Base-by-base conservation (phyloP, 2,797 vertebrate species). In the Momotus momota region DNA sequence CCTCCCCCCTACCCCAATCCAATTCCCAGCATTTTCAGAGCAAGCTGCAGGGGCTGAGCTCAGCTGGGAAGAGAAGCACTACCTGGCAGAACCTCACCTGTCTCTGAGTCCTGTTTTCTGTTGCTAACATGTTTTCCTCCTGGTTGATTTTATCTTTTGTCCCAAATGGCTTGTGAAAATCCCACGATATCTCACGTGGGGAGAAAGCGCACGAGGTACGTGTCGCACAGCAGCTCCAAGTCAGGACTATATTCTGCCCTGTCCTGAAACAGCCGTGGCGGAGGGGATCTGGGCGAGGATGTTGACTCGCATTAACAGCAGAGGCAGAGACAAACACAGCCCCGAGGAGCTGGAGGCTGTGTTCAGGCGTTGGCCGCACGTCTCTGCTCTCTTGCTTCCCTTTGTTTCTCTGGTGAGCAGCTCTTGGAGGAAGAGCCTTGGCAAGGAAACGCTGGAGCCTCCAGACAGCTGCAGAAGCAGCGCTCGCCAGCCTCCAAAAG, bases 371-470 rank as follows among this genome's bases (percentile, higher is more conserved):
- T 61, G 26, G 65, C 90, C 61, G 90, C 94, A 54, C 20, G 5
- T 25, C 78, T 66, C 52, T 3, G 52, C 81, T 91, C 81, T 77
- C 69, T 12, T 17, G 5, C 67, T 65, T 84, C 70, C 49, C 93
- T 93, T 97, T 94, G 89, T 92, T 88, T 72, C 93, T 82, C 75
- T 12, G 41, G 35, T 3, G 45, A 94, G 87, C 77, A 75, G 86
- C 46, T 2, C 67, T 86, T 23, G 61, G 75, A 88, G 80, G 77
- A 83, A 79, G 67, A 96, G 57, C 90, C 66, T 71, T 81, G 88
- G 86, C n/a, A 6, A 60, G 54, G 26, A 7, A 15, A 31, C 4
- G 83, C 66, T 31, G 73, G 49, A 90, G 73, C 73, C 92, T 45
- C 45, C 33, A 8, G 82, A 52, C 90, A 92, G 70, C 87, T 1